phyloP scores from a whole-genome alignment of 2,888 invertebrate genomes.

The Drosophila kanekoi region DNA sequence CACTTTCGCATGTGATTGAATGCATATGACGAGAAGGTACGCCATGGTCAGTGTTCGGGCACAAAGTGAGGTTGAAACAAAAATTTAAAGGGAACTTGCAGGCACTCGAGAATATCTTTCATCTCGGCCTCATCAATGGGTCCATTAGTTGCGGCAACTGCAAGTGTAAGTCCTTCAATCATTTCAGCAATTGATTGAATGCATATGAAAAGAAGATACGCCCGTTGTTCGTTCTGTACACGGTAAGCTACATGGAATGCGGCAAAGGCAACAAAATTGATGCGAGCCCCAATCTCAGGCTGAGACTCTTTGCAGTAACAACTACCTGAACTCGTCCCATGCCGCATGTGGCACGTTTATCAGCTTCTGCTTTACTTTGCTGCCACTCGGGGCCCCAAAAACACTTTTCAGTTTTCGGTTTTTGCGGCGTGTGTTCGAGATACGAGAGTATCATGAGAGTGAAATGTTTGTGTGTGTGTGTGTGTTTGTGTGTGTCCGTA shows the following conservation, averaged over 20 bases:
- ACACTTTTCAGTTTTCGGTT: slow-evolving; percentile 47
- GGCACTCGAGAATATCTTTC: background rate
- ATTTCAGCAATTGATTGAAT: slow-evolving; percentile 67
- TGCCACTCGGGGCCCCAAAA: slow-evolving; percentile 27
- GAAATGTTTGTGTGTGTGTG: slow-evolving; percentile 46
- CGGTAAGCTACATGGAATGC: slow-evolving; percentile 4
- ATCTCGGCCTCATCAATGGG: no score
- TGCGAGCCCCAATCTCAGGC: slow-evolving; percentile 38
- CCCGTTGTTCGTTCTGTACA: slow-evolving; percentile 1
- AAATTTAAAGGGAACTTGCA: slow-evolving; percentile 15
- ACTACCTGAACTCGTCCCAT: slow-evolving; percentile 38
- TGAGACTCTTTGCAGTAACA: slow-evolving; percentile 2
- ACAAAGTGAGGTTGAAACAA: no score
- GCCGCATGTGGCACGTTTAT: slow-evolving; percentile 53
- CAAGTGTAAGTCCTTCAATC: slow-evolving; percentile 26
- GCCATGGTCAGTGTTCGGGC: slow-evolving; percentile 1
- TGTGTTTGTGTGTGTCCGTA: slow-evolving; percentile 47
- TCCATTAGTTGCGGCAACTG: slow-evolving; percentile 6
- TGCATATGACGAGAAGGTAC: slow-evolving; percentile 58
- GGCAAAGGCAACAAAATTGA: slow-evolving; percentile 36
- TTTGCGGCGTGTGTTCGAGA: slow-evolving; percentile 53
- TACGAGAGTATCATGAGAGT: slow-evolving; percentile 41
- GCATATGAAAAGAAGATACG: slow-evolving; percentile 62
- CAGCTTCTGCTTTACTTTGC: slow-evolving; percentile 36
- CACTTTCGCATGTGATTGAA: slow-evolving; percentile 18